These are phyloP conservation scores for Syndactyla subalaris DNA, from an alignment of 2,797 vertebrate genomes.

Conservation along the genomic window DNA sequence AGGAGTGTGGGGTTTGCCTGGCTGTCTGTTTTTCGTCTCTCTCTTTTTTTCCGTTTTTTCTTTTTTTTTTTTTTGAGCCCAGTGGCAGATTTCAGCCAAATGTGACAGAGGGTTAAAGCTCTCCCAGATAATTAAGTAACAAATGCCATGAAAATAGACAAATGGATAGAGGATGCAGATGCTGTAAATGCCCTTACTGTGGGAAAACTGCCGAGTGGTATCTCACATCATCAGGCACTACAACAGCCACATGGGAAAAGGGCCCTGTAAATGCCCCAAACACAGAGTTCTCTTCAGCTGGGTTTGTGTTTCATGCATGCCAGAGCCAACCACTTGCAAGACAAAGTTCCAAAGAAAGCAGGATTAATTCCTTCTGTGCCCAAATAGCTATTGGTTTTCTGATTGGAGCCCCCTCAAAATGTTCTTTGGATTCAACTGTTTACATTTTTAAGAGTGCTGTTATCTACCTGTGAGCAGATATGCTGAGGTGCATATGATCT, in stretches of 20 bases:
- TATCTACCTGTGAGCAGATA: not conserved
- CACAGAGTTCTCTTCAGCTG: not conserved
- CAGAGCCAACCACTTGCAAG: not conserved
- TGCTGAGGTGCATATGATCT: not conserved
- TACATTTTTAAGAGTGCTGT: not conserved
- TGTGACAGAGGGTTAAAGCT: constrained; percentile 19
- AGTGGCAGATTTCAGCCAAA: constrained; percentile 24
- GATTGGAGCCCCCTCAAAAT: not conserved
- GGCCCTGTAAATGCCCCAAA: constrained; percentile 4
- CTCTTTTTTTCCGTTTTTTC: not conserved
- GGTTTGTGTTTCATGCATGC: not conserved
- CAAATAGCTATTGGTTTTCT: not conserved
- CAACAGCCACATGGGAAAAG: constrained; percentile 9
- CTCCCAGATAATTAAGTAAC: constrained; percentile 22
- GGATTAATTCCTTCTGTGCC: constrained; percentile 26
- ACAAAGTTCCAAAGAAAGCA: not conserved
- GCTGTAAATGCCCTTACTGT: constrained; percentile 35
- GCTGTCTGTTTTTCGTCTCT: not conserved
- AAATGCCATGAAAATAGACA: constrained; percentile 36
- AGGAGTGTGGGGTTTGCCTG: not conserved
- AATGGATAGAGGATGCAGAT: constrained; percentile 37
- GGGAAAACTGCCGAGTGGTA: constrained; percentile 42
- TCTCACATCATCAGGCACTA: constrained; percentile 22
- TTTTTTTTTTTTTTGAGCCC: not conserved
- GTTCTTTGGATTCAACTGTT: not conserved